Base-by-base conservation (phyloP, 2,888 invertebrate genomes). In the Lasioglossum leucozonium region DNA sequence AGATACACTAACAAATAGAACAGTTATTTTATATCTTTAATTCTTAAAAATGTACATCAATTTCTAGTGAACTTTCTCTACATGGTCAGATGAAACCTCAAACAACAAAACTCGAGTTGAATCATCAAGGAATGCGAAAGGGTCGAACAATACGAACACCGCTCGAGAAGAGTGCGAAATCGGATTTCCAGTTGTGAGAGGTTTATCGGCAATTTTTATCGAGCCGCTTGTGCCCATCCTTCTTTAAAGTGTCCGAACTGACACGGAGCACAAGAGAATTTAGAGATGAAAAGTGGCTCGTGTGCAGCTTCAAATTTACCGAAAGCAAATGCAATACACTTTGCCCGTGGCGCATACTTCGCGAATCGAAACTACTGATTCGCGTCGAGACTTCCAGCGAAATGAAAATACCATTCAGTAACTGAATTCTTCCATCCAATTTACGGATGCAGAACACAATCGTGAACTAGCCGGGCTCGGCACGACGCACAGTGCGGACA, bases 301-400 rank as follows among this genome's bases (percentile, higher is more conserved):
- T 22, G 67, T 34, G 47, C 16, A 18, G 30, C 40, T n/a, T 55
- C 26, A 55, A 78, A 81, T 77, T 65, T 47, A 65, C 42, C 11
- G 42, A 47, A 42, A 73, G 65, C 42, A 22, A 72, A 73, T 30
- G 51, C 81, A 81, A 78, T 81, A 55, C 78, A 77, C 72, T 81
- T 77, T 37, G 34, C 16, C 47, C 37, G 37, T 44, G 34, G 30
- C 72, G 22, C 47, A 30, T 40, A n/a, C 37, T 37, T 42, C n/a
- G 8, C n/a, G 40, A 44, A 67, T 73, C 67, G 55, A 82, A 47
- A 44, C 44, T 76, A 22, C 51, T 51, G 75, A 44, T 26, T 44
- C n/a, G 8, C 58, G 42, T 76, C 80, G 72, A 65, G 71, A 55
- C 44, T 51, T 55, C 72, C 67, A 47, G 44, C 26, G 69, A 71